Evolutionary conservation across 2,888 invertebrate genomes (phyloP), one percentile per base, ranked within the genome.

Genomic region (Trilocha varians): DNA sequence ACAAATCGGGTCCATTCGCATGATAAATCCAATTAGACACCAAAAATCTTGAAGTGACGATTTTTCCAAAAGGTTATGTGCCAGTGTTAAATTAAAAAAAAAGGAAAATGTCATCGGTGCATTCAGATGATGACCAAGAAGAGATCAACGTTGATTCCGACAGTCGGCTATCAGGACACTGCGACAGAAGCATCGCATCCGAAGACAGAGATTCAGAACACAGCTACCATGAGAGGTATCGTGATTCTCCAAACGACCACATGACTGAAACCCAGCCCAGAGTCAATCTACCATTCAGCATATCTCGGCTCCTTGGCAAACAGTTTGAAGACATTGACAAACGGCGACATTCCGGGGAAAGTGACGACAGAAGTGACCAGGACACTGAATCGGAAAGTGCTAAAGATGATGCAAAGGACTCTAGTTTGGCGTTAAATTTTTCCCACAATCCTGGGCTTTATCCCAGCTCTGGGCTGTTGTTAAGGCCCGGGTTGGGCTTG

Each of bases 271-370:
- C 83, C 13, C 87, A 74, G 58, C 88, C 70, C 48, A 87, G 87
- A 60, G 88, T 88, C 36, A 87, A 88, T 34, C 65, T 94, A 55
- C 92, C 93, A 44, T 94, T 94, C 82, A 93, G 93, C 76, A 94
- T 94, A 87, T 93, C 93, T 32, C 89, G 93, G 62, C 86, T 94
- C 59, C 79, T 93, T 62, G 92, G 92, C n/a, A 91, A 91, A 75
- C 91, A 91, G 52, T 91, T 91, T 55, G 91, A 91, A 52, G 89
- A 90, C 40, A 87, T 89, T 59, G 87, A 87, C 32, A 85, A 86
- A 49, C 73, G 86, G 43, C 65, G 87, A 49, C 73, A 83, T 67
- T 86, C 87, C 0, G 68, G 87, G 16, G 87, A 86, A 49, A 84
- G 84, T 76, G 83, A 84, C 18, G 83, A 83, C 41, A 73, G 87